Base-by-base conservation (phyloP, 2,113 vertebrate genomes). In the Ophthalmolycus amberensis region DNA sequence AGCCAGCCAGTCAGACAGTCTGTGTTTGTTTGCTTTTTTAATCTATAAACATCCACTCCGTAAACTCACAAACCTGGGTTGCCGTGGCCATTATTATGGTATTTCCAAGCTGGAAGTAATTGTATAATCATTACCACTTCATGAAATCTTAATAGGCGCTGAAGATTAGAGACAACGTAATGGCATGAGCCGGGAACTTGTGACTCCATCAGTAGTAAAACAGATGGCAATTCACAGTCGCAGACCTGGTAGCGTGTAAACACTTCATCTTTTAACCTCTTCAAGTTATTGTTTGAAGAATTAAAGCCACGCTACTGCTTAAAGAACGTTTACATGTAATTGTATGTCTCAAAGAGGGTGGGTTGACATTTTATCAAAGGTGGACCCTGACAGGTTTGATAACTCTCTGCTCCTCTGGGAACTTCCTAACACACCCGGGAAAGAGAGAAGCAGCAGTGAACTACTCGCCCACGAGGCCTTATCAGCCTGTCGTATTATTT, bases 71-170 rank as follows among this genome's bases (percentile, higher is more conserved):
- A 92, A 87, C 68, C 46, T 82, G 71, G 56, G 75, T 84, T 32
- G n/a, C 77, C 22, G 29, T 37, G 48, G 73, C 75, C 71, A 74
- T 88, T 79, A 87, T 79, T 72, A 79, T 68, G 68, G 78, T 84
- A 77, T 90, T 83, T 85, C 68, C 76, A 86, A 73, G 67, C 84
- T 84, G 60, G 48, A 86, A 77, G 88, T 93, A 89, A 92, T 91
- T 87, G 77, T 88, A 88, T 90, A 88, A 93, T 93, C 85, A 88
- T 93, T 93, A 88, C 81, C 72, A 84, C 87, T 89, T 90, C 88
- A 92, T 92, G 86, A 91, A 92, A 94, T 92, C 77, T 85, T 94
- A 94, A 94, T 91, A 85, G 89, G 71, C 37, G 54, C 77, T 87
- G 82, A 82, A 83, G 81, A 88, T 87, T 83, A 87, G 59, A 89